Evolutionary conservation across 2,888 invertebrate genomes (phyloP), one percentile per base, ranked within the genome.

Genomic region (Brachyptera putata): DNA sequence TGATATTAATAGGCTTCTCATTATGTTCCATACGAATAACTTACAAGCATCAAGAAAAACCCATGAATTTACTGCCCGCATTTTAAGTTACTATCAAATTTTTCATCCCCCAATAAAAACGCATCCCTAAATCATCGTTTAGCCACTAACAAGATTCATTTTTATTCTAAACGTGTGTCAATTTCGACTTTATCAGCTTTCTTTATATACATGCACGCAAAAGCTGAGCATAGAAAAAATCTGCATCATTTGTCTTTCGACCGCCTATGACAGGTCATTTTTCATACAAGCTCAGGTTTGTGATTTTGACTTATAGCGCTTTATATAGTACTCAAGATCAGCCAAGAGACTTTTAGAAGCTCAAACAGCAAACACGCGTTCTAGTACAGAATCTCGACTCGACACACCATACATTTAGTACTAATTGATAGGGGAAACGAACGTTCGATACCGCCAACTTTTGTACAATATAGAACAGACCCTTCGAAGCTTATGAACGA

Each of bases 201-300:
- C 34, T 30, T 46, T 46, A 34, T 57, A 34, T 34, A 57, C 26
- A 22, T 24, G 21, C 56, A 36, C 13, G 21, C 36, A 24, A 36
- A 24, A 18, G 25, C 16, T 16, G 18, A 53, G 25, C 53, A 55
- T 25, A 57, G 14, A 50, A 49, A 50, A 50, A 53, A 34, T 53
- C 53, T 16, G 34, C 53, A 53, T 34, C 53, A 53, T 53, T 36
- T 53, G 53, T 53, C 53, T 53, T 53, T 18, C 14, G 21, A 22
- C 53, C 34, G n/a, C n/a, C n/a, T 46, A 22, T 53, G 53, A 53
- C 53, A 34, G 53, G 53, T 24, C 34, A 36, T 53, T 53, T 53
- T 53, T 53, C 24, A 53, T 53, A 36, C 53, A 53, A 53, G 53
- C 34, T 36, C 53, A 36, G 36, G 34, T 53, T 36, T 34, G 18